A percentile compares a stretch with the other conserved stretches of the same genome.
Evolutionary conservation across 2,888 invertebrate species (phyloP).

Genomic region (Drosophila tanythrix): DNA sequence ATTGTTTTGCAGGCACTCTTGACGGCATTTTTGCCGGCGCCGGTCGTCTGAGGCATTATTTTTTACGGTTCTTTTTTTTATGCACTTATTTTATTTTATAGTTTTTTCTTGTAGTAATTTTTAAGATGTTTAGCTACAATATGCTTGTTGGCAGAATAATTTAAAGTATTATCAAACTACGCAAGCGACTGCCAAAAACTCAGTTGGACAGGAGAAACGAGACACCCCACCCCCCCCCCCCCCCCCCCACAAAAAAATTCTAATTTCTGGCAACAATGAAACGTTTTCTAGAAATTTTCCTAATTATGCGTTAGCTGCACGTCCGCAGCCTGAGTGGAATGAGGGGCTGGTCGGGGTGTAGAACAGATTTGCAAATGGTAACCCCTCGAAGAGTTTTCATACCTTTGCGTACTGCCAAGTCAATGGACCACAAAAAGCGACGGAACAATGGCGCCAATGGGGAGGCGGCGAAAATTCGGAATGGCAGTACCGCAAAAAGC

Average conservation of each 20-base stretch:
- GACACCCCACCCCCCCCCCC: neutral
- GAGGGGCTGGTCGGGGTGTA: neutral
- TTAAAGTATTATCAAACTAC: conserved; percentile 40
- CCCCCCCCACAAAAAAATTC: neutral
- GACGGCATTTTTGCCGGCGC: no score
- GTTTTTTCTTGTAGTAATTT: neutral
- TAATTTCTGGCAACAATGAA: conserved; percentile 50
- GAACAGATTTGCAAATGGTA: conserved; percentile 47
- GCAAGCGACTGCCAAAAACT: neutral
- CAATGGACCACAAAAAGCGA: conserved; percentile 64
- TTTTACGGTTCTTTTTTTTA: neutral
- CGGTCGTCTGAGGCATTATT: neutral
- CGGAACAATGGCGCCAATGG: conserved; percentile 10
- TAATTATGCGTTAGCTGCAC: conserved; percentile 77
- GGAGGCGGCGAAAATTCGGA: conserved; percentile 37
- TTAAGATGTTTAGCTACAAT: neutral
- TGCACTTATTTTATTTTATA: no score
- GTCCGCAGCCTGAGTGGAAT: conserved; percentile 41
- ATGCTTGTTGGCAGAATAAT: neutral
- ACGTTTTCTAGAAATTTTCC: conserved; percentile 60
- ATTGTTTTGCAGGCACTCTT: no score
- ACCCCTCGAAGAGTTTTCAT: neutral
- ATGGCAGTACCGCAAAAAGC: conserved; percentile 12
- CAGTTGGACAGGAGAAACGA: neutral
- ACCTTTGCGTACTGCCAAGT: conserved; percentile 20